Conservation (phyloP, 2,888 invertebrate species). For the Pocota personata region DNA sequence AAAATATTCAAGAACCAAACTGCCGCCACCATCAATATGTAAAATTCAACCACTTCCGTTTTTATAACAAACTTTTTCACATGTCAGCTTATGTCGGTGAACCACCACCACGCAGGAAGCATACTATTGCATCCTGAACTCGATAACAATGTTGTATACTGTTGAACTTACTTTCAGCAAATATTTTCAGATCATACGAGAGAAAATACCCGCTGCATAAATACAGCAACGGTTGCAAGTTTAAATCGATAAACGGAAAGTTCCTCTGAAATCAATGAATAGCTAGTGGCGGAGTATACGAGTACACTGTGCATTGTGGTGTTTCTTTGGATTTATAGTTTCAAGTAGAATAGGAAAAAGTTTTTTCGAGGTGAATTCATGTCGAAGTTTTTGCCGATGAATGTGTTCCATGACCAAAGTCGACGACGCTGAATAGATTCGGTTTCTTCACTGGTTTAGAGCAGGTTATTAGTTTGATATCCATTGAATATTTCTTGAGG, state of each 20-base stretch:
- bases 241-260: slow-evolving; percentile 9
- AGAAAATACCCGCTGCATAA: not conserved
- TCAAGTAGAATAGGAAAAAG: not conserved
- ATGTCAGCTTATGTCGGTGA: not conserved
- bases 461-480: not conserved
- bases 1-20: not conserved
- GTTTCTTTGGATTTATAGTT: not conserved
- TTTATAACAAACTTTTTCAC: not conserved
- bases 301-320: not conserved
- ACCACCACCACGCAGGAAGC: not conserved
- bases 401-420: not conserved
- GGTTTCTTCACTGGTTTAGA: not conserved
- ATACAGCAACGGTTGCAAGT: not conserved
- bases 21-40: not conserved
- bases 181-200: slow-evolving; percentile 1
- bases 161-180: not conserved
- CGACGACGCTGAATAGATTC: not conserved
- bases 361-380: not conserved
- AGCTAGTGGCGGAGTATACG: not conserved
- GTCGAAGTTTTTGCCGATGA: not conserved
- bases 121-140: slow-evolving; percentile 9
- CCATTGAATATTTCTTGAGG: not conserved
- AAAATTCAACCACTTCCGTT: not conserved
- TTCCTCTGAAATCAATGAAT: not conserved
- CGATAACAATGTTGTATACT: not conserved